Evolutionary conservation across 2,113 vertebrate genomes (phyloP).

Genomic region (Narcine bancroftii): DNA sequence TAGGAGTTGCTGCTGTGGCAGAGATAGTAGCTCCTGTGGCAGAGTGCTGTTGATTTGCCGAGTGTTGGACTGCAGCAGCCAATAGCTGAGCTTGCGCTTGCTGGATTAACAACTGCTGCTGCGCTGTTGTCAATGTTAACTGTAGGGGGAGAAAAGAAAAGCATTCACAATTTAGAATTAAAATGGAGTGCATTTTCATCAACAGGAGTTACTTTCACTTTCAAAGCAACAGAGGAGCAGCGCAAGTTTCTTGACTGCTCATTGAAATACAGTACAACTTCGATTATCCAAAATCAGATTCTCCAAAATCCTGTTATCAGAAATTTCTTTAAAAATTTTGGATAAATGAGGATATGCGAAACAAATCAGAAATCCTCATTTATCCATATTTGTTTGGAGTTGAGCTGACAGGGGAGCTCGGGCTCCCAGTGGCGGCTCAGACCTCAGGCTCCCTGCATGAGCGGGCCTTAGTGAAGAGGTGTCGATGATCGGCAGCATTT

Average conservation of each 20-base stretch:
- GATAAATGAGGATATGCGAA: no score
- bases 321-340: no score
- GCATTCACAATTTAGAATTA: background rate
- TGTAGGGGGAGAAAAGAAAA: conserved; percentile 48
- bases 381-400: no score
- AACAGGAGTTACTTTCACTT: background rate
- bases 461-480: no score
- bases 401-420: no score
- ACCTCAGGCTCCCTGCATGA: no score
- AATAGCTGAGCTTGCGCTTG: conserved; percentile 97
- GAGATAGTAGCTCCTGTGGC: conserved; percentile 94
- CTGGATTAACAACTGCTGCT: conserved; percentile 91
- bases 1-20: conserved; percentile 91
- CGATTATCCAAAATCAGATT: no score
- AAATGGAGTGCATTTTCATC: background rate
- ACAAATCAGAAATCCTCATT: no score
- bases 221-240: background rate
- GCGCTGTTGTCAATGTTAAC: conserved; percentile 89
- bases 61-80: conserved; percentile 93
- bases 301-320: no score
- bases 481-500: no score
- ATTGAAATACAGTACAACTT: background rate
- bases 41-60: conserved; percentile 88
- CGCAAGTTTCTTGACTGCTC: background rate
- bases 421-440: no score